These are phyloP conservation scores for Sinella curviseta DNA, from an alignment of 1,140 invertebrate genomes.

Conservation along the genomic window DNA sequence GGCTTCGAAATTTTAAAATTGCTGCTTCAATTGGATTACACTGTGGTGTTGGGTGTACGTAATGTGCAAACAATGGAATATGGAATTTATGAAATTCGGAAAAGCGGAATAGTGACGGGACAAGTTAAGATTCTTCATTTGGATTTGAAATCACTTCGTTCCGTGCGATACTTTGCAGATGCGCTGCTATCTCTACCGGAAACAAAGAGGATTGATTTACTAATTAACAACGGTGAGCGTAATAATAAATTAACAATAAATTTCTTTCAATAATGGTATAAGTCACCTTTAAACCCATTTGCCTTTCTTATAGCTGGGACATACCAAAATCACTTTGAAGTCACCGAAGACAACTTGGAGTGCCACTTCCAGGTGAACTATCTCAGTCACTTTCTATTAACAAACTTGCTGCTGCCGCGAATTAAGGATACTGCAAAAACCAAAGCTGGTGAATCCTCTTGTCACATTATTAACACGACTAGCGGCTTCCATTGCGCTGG, in stretches of 20 bases:
- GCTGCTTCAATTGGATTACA: neutral
- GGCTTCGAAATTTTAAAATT: neutral
- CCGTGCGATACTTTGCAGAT: slow-evolving; percentile 73
- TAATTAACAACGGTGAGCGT: slow-evolving; percentile 77
- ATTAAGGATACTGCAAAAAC: slow-evolving; percentile 66
- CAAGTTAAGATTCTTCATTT: slow-evolving; percentile 59
- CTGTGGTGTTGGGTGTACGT: neutral
- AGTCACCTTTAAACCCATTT: no score
- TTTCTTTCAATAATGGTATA: slow-evolving; percentile 32
- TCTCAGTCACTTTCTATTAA: slow-evolving; percentile 82
- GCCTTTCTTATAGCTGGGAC: slow-evolving; percentile 77
- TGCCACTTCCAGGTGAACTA: slow-evolving; percentile 81
- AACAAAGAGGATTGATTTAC: slow-evolving; percentile 68
- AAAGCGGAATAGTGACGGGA: slow-evolving; percentile 58
- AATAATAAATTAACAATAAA: no score
- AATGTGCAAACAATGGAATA: neutral
- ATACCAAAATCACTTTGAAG: slow-evolving; percentile 75
- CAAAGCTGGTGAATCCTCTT: slow-evolving; percentile 79
- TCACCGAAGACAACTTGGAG: slow-evolving; percentile 78
- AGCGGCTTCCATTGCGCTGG: no score
- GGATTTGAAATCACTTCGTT: slow-evolving; percentile 67
- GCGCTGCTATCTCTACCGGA: slow-evolving; percentile 61
- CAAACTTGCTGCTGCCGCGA: slow-evolving; percentile 74
- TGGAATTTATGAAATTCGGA: slow-evolving; percentile 53
- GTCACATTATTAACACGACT: neutral